Conservation (phyloP, 1,140 invertebrate species). For the Lepidurus packardi region DNA sequence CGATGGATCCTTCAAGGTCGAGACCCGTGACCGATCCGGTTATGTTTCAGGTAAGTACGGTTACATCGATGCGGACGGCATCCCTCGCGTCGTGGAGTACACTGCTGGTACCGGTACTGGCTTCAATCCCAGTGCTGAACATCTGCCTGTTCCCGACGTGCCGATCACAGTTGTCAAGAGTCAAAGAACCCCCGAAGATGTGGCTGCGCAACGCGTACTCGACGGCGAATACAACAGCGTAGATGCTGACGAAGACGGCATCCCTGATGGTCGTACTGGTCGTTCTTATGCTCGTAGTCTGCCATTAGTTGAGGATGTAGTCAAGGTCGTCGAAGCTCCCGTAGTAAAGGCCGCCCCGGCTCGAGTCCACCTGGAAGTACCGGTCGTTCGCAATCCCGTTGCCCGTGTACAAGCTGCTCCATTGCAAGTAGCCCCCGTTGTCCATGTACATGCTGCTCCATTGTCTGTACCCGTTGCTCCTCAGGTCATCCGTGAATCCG, state of each 20-base stretch:
- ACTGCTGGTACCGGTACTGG: conserved; percentile 63
- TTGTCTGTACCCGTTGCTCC: background rate
- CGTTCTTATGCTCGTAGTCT: background rate
- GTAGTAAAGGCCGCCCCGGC: background rate
- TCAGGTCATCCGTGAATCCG: background rate
- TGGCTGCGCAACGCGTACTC: conserved; percentile 20
- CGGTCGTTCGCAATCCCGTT: background rate
- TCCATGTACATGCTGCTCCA: too few relatives aligned
- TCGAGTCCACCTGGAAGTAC: background rate
- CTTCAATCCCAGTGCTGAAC: conserved; percentile 44
- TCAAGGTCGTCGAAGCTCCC: background rate
- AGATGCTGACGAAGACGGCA: conserved; percentile 34
- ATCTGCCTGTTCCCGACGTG: conserved; percentile 31
- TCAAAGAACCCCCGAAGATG: conserved; percentile 18
- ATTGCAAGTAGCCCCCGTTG: background rate
- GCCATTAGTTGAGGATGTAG: background rate
- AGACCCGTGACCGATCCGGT: conserved; percentile 70
- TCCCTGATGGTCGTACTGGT: conserved; percentile 10
- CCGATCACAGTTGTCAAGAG: background rate
- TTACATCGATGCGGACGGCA: conserved; percentile 59
- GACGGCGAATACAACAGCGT: conserved; percentile 30
- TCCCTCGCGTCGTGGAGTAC: conserved; percentile 63
- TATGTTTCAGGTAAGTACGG: conserved; percentile 46
- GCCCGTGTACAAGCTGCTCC: conserved; percentile 16
- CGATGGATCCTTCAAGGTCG: conserved; percentile 65